Conservation (phyloP, 1,140 invertebrate species). For the Halotydeus destructor region DNA sequence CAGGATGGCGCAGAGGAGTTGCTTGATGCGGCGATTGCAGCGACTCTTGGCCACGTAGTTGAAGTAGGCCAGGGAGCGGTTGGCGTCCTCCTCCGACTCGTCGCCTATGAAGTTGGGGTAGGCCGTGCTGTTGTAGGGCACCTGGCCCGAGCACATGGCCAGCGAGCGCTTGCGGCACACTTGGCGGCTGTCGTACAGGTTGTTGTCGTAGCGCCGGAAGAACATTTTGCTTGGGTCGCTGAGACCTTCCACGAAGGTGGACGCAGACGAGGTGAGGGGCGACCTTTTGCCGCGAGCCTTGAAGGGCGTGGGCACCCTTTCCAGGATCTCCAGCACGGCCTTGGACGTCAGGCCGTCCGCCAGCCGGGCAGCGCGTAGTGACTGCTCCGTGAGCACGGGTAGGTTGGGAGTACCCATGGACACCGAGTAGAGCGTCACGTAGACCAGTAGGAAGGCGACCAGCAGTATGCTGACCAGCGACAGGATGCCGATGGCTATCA, state of each 20-base stretch:
- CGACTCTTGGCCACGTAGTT: conserved; percentile 34
- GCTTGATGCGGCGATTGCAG: conserved; percentile 35
- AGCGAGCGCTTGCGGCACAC: conserved; percentile 8
- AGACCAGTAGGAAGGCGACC: too few species aligned
- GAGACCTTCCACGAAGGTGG: conserved; percentile 7
- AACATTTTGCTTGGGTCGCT: conserved; percentile 5
- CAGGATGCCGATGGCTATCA: too few species aligned
- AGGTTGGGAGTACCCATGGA: too few species aligned
- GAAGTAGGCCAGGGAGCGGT: conserved; percentile 28
- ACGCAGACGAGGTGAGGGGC: conserved; percentile 3
- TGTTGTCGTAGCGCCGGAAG: conserved; percentile 3
- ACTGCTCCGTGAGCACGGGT: too few species aligned
- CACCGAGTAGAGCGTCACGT: too few species aligned
- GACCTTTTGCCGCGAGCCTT: conserved; percentile 4
- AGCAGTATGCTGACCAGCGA: too few species aligned
- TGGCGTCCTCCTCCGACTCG: conserved; percentile 22
- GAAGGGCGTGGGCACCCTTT: too few species aligned
- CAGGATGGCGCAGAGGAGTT: conserved; percentile 38
- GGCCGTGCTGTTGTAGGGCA: conserved; percentile 38
- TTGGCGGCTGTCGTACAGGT: not conserved
- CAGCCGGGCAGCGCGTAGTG: too few species aligned
- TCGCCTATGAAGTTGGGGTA: conserved; percentile 23
- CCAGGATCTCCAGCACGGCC: too few species aligned
- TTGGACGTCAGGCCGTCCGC: too few species aligned
- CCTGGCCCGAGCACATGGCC: conserved; percentile 31